These are phyloP conservation scores for Bembecia ichneumoniformis DNA, from an alignment of 2,888 invertebrate genomes.

Conservation along the genomic window DNA sequence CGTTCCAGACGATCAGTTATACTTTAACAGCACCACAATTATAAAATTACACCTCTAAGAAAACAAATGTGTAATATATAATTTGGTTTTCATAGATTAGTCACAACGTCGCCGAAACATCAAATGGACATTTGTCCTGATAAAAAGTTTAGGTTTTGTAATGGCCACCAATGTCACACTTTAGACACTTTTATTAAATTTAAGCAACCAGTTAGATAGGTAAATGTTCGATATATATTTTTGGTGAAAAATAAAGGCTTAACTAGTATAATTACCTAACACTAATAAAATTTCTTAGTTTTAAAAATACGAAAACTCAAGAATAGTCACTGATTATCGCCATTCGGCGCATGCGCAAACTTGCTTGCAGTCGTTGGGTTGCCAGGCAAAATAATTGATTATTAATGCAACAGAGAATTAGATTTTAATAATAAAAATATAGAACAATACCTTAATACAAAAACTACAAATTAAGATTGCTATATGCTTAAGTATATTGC, in stretches of 20 bases:
- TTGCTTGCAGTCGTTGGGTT: conserved; percentile 61
- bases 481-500: too few species aligned
- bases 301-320: conserved; percentile 66
- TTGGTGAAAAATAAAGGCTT: conserved; percentile 33
- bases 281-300: conserved; percentile 65
- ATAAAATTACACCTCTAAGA: background rate
- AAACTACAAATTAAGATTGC: too few species aligned
- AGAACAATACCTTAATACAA: background rate
- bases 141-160: conserved; percentile 72
- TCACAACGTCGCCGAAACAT: conserved; percentile 73
- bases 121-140: conserved; percentile 71
- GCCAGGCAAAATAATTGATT: conserved; percentile 18
- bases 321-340: conserved; percentile 69
- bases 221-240: conserved; percentile 25
- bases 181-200: conserved; percentile 43
- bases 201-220: conserved; percentile 26
- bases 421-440: background rate
- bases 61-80: conserved; percentile 33
- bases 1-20: conserved; percentile 28
- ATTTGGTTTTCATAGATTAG: conserved; percentile 52
- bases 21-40: conserved; percentile 33
- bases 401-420: background rate
- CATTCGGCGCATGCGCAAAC: conserved; percentile 74
- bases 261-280: conserved; percentile 47
- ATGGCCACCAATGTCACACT: conserved; percentile 72